A percentile compares a stretch with the other conserved stretches of the same genome.
phyloP scores from a whole-genome alignment of 2,113 vertebrate species.

The Oreamnos americanus region DNA sequence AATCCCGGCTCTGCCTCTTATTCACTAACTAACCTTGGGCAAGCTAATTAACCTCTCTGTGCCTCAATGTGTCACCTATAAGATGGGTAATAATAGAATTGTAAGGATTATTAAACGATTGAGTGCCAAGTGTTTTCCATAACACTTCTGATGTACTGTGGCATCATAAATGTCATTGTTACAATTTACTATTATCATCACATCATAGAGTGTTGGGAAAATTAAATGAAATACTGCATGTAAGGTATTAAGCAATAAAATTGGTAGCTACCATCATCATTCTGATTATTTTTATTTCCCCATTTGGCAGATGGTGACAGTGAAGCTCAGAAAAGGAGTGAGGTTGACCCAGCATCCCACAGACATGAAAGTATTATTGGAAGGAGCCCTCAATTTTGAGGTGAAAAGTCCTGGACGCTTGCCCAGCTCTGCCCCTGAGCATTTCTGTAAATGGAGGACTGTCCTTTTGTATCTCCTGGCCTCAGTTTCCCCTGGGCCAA shows the following conservation, averaged over 20 bases:
- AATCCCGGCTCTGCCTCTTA: background rate
- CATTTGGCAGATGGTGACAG: background rate
- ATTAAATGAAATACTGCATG: background rate
- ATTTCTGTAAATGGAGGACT: background rate
- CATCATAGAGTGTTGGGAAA: background rate
- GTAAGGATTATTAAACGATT: background rate
- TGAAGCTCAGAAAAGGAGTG: background rate
- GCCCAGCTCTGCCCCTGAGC: background rate
- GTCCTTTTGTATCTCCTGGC: background rate
- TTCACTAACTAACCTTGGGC: background rate
- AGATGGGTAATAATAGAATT: background rate
- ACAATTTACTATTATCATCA: background rate
- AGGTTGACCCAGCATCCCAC: background rate
- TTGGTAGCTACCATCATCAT: background rate
- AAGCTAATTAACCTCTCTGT: background rate
- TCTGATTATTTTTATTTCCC: background rate
- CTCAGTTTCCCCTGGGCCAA: conserved; percentile 43
- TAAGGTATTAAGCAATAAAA: background rate
- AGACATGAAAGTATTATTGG: background rate
- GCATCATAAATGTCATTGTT: background rate
- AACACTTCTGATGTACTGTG: background rate
- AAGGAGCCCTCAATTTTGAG: background rate
- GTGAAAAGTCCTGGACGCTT: background rate
- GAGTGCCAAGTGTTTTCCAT: background rate
- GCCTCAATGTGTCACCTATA: background rate